Conservation (phyloP, 2,113 vertebrate species). For the Psilopogon haemacephalus region DNA sequence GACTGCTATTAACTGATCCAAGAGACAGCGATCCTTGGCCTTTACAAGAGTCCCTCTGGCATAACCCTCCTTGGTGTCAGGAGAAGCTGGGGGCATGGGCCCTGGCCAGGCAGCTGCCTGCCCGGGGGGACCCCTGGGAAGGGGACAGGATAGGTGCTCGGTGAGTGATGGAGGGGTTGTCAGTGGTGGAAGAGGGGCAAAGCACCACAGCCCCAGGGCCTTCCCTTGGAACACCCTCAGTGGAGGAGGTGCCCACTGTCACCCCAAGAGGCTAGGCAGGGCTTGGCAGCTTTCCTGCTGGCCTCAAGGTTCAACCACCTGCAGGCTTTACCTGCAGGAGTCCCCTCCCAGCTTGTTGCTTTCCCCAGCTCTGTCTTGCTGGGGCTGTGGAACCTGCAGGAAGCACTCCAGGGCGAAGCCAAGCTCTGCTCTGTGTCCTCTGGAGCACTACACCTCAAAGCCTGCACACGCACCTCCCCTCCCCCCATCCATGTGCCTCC, state of each 20-base stretch:
- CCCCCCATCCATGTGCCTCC: not conserved
- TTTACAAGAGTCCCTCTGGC: not conserved
- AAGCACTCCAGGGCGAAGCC: not conserved
- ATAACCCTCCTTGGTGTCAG: not conserved
- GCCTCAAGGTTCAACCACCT: not conserved
- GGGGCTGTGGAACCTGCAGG: not conserved
- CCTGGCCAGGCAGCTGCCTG: not conserved
- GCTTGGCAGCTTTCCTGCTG: not conserved
- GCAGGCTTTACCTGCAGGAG: not conserved
- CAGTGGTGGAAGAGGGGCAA: not conserved
- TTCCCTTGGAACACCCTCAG: not conserved
- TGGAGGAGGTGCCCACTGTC: not conserved
- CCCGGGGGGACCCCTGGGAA: not conserved
- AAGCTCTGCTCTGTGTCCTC: not conserved
- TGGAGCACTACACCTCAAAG: not conserved
- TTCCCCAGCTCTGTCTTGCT: not conserved
- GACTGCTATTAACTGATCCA: not conserved
- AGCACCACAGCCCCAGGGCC: not conserved
- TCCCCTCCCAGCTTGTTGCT: not conserved
- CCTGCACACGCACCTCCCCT: constrained; percentile 41
- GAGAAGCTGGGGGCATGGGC: not conserved
- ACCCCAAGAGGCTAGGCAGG: not conserved
- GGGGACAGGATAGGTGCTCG: not conserved
- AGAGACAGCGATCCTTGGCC: not conserved
- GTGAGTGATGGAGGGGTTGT: not conserved